Conservation (phyloP, 35 echinoderm and acorn worm species). For the Heliocidaris tuberculata region DNA sequence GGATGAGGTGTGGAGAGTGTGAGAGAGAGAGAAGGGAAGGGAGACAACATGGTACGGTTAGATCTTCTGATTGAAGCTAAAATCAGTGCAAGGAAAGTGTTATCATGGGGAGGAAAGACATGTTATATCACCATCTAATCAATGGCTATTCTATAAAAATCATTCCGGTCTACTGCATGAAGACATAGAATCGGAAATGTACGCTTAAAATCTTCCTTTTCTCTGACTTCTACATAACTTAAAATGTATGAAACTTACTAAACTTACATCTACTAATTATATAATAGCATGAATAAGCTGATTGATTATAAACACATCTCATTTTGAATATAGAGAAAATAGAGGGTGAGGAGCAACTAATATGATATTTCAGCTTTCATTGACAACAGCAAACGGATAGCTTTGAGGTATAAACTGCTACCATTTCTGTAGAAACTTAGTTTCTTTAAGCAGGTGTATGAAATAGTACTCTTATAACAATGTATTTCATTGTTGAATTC, state of each 20-base stretch:
- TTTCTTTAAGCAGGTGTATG: background rate
- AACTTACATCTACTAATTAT: background rate
- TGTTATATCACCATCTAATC: background rate
- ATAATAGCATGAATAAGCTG: background rate
- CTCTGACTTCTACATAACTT: background rate
- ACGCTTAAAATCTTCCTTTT: background rate
- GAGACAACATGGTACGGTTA: background rate
- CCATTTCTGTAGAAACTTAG: too few species aligned
- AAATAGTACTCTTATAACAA: background rate
- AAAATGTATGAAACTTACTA: background rate
- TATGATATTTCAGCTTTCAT: too few species aligned
- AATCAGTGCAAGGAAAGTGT: background rate
- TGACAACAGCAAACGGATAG: too few species aligned
- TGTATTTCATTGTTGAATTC: background rate
- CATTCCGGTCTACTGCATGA: background rate
- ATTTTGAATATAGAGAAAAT: too few species aligned
- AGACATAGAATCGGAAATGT: background rate
- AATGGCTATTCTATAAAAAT: background rate
- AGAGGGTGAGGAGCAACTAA: too few species aligned
- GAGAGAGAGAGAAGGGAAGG: background rate
- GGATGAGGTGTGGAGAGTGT: background rate
- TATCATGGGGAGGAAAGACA: background rate
- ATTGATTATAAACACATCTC: background rate
- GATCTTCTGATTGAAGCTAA: background rate
- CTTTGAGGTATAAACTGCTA: too few species aligned